Base-by-base conservation (phyloP, 2,888 invertebrate species). In the Quadriops clusia region DNA sequence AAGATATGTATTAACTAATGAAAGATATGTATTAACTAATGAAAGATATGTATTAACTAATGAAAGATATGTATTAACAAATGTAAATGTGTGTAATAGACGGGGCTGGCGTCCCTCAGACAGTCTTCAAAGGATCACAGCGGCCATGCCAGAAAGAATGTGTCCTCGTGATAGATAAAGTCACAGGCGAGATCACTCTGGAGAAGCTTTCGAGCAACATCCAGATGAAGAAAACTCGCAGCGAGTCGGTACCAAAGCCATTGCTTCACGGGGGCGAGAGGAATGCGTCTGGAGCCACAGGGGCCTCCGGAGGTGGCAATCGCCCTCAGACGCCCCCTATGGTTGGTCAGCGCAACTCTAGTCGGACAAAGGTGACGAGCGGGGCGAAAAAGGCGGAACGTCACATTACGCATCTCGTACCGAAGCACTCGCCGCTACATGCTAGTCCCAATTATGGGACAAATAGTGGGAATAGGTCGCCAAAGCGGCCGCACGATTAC, bases 71-170 rank as follows among this genome's bases (percentile, higher is more conserved):
- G n/a, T n/a, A n/a, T n/a, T n/a, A n/a, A n/a, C n/a, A n/a, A n/a
- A n/a, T n/a, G n/a, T n/a, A n/a, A n/a, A n/a, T n/a, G n/a, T n/a
- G n/a, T n/a, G n/a, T 56, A 53, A 20, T 52, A 78, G 91, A 93
- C 64, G 87, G 89, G 42, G 82, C 89, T 42, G 90, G 89, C 28
- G 80, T 83, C 38, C 79, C 84, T 34, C 84, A 89, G 54, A 93
- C 93, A 33, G 84, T 94, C 46, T 95, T 90, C 62, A 90, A 89
- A 66, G 95, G 95, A 39, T 89, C 86, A 51, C 87, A 90, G 58
- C 74, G 83, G 55, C 86, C 89, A 30, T 85, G 85, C 60, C 77
- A 83, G 39, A 90, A 89, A 60, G 95, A 95, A 68, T 95, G 94
- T 64, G 86, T 97, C 39, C 72, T 95, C 30, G 87, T 95, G 43